Conservation (phyloP, 2,113 vertebrate genomes). For the Cryptomyrus ogoouensis region DNA sequence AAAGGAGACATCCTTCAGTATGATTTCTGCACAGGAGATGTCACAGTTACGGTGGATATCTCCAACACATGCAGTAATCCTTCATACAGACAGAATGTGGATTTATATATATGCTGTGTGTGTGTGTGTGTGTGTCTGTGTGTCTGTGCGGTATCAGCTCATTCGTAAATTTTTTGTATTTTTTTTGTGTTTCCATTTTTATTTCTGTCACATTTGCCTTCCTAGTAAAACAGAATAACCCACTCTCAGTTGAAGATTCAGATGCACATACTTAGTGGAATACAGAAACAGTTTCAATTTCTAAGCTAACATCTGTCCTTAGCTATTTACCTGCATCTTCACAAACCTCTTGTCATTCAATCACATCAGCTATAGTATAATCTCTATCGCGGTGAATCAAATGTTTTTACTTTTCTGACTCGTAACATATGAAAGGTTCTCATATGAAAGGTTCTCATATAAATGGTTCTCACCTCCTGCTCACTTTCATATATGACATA, state of each 20-base stretch:
- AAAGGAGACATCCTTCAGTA: neutral
- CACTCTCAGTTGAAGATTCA: neutral
- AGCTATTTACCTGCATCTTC: neutral
- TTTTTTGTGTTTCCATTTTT: neutral
- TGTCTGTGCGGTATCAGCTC: neutral
- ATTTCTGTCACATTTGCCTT: neutral
- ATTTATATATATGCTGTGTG: neutral
- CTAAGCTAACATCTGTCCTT: neutral
- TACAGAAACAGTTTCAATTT: neutral
- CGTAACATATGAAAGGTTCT: neutral
- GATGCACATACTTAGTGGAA: neutral
- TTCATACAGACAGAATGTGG: neutral
- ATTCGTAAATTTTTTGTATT: neutral
- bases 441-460: neutral
- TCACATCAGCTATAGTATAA: neutral
- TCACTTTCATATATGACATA: neutral
- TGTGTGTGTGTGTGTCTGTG: neutral
- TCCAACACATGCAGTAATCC: neutral
- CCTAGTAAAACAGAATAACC: neutral
- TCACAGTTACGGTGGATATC: neutral
- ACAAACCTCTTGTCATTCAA: neutral
- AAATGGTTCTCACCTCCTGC: neutral
- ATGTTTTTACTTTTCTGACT: neutral
- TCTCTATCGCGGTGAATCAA: neutral
- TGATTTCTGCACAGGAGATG: neutral